phyloP scores from a whole-genome alignment of 2,888 invertebrate genomes.

The Vanessa cardui region DNA sequence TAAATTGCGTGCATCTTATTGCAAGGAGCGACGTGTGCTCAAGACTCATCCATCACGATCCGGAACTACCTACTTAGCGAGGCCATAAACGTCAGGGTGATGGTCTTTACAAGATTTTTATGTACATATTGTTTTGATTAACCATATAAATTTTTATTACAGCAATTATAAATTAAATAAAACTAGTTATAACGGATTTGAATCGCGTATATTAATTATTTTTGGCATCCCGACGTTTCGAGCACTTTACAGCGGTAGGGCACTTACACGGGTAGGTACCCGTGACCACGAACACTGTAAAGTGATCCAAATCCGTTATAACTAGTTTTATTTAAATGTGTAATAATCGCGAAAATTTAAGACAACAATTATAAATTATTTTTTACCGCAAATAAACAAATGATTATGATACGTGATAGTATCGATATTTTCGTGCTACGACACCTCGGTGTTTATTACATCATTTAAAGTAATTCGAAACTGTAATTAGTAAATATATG shows the following conservation, averaged over 20 bases:
- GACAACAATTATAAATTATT: conserved; percentile 1
- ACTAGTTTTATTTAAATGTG: no score
- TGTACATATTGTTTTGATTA: conserved; percentile 9
- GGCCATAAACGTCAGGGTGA: conserved; percentile 43
- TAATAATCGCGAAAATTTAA: no score
- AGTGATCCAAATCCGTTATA: no score
- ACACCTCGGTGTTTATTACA: background rate
- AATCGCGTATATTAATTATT: no score
- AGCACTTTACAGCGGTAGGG: no score
- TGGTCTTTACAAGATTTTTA: conserved; percentile 28
- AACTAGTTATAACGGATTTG: no score
- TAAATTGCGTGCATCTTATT: conserved; percentile 30
- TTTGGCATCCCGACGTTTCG: no score
- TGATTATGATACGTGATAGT: conserved; percentile 2
- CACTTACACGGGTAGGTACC: no score
- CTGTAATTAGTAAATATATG: background rate
- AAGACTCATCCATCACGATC: conserved; percentile 62
- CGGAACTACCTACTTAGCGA: conserved; percentile 58
- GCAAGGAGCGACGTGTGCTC: conserved; percentile 45
- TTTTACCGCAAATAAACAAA: background rate
- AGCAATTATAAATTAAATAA: conserved; percentile 3
- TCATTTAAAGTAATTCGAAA: background rate
- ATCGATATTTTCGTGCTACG: background rate
- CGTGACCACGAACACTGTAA: no score
- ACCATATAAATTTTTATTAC: conserved; percentile 16